Evolutionary conservation across 2,113 vertebrate genomes (phyloP).

Genomic region (Stomatorhinus ivindoensis): DNA sequence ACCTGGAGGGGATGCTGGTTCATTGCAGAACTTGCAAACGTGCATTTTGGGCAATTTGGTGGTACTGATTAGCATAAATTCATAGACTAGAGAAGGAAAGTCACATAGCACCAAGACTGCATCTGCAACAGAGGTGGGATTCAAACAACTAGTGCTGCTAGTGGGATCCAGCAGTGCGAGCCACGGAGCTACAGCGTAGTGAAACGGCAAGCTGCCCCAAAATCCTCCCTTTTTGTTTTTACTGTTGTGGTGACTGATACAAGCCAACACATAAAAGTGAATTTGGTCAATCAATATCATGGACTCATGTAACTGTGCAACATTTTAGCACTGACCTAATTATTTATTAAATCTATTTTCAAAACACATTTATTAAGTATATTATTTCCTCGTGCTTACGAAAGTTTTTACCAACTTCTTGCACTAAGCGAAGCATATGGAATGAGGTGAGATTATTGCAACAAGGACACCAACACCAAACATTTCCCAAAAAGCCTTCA

Average conservation of each 20-base stretch:
- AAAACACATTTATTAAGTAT: constrained; percentile 2
- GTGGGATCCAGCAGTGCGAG: not conserved
- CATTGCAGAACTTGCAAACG: not conserved
- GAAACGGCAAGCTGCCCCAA: not conserved
- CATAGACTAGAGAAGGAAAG: not conserved
- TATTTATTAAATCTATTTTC: not conserved
- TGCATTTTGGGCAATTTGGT: not conserved
- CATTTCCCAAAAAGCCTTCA: not conserved
- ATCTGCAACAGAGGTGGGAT: not conserved
- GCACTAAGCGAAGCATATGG: not conserved
- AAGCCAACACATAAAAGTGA: not conserved
- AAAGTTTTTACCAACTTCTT: not conserved
- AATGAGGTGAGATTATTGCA: not conserved
- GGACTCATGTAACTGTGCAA: not conserved
- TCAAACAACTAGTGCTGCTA: not conserved
- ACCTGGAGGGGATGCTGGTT: not conserved
- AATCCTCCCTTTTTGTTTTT: not conserved
- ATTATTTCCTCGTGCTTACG: not conserved
- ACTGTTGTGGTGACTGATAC: not conserved
- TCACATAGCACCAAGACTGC: not conserved
- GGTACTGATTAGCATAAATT: not conserved
- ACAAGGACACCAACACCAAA: not conserved
- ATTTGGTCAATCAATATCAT: not conserved
- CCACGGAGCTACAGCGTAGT: not conserved
- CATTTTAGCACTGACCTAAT: not conserved